Percentiles rank a stretch among this genome's conserved stretches.
These are phyloP conservation scores for Lipotes vexillifer DNA, from an alignment of 2,113 vertebrate genomes.

Conservation along the genomic window DNA sequence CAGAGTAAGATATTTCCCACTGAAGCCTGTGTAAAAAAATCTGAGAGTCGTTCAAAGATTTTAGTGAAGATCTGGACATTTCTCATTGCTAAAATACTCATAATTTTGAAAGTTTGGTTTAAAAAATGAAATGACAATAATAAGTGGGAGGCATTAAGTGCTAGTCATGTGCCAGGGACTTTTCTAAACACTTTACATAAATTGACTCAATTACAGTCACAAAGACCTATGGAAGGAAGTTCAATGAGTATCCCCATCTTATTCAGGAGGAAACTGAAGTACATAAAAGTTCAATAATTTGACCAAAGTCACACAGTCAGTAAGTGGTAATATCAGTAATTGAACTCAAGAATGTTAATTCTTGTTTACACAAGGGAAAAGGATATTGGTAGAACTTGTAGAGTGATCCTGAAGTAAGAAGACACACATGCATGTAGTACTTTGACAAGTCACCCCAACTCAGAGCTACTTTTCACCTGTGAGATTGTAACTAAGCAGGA, in stretches of 20 bases:
- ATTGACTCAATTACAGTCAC: not conserved
- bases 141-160: not conserved
- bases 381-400: not conserved
- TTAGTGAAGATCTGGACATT: not conserved
- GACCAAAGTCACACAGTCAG: not conserved
- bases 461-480: not conserved
- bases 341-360: not conserved
- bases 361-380: not conserved
- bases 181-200: not conserved
- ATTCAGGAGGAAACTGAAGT: not conserved
- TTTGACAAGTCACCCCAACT: not conserved
- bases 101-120: not conserved
- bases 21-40: not conserved
- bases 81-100: not conserved
- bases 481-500: not conserved
- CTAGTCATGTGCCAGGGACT: not conserved
- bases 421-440: accelerated
- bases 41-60: not conserved
- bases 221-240: not conserved
- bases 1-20: not conserved
- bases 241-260: not conserved
- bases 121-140: not conserved
- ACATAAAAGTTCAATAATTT: not conserved
- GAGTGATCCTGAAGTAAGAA: not conserved
- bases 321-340: not conserved